Base-by-base conservation (phyloP, 1,140 invertebrate genomes). In the Archivesica marissinica region DNA sequence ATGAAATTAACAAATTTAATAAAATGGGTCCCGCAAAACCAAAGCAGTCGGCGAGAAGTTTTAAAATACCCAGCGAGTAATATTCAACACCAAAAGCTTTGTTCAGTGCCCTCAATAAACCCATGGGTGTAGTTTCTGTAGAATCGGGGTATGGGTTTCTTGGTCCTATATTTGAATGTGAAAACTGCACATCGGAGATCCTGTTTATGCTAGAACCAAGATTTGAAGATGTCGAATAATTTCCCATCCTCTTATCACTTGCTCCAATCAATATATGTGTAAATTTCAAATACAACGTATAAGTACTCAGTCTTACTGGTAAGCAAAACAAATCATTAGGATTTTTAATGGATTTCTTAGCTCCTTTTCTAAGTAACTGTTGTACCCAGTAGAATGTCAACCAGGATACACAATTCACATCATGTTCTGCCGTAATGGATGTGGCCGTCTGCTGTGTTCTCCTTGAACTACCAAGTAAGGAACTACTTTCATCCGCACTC, bases 1-100 rank as follows among this genome's bases (percentile, higher is more conserved):
- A 98, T 25, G 94, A 94, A 9, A 99, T 96, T 6, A 99, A 94
- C 90, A 95, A 95, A 93, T 97, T 97, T 0, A 99, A 94, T 20
- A 99, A 94, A 50, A 99, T 94, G 0, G 99, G 99, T 0, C 97
- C 97, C 64, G 96, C 96, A 95, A 99, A 99, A 23, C 96, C 96
- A 44, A 96, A 95, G 83, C 95, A 95, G 93, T 99, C 98, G 2
- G 96, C 96, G 3, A 97, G 90, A 35, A 99, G 95, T 93, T 98
- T 98, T 2, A 99, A 92, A 82, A 99, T 92, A 38, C 98, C 99
- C 91, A 99, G 96, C 23, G 95, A 95, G 91, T 98, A 98, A 95
- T 99, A 99, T 92, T 98, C 96, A 78, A 95, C 92, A 30, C 97
- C 98, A 94, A 98, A 99, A 88, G 96, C 96, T 79, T 94, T 95